phyloP scores from a whole-genome alignment of 2,888 invertebrate species.

The Sylvicola cinctus region DNA sequence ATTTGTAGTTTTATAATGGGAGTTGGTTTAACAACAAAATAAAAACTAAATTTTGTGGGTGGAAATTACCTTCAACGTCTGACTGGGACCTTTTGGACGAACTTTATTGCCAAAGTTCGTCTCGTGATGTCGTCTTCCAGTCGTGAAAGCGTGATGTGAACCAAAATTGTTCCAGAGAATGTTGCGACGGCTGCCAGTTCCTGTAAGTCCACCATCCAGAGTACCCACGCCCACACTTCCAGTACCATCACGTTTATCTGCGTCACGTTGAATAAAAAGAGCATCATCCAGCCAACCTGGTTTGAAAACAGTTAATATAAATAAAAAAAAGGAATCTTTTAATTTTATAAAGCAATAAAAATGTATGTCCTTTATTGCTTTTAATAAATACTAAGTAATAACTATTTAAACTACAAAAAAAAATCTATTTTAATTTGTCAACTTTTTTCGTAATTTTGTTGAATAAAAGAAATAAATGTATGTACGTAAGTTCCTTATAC shows the following conservation, averaged over 20 bases:
- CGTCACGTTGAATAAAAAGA: constrained; percentile 23
- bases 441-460: too few relatives aligned
- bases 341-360: constrained; percentile 1
- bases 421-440: too few relatives aligned
- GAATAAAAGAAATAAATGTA: too few relatives aligned
- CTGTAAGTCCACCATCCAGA: background rate
- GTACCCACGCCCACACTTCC: constrained; percentile 11
- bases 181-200: constrained; percentile 16
- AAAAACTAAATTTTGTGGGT: constrained; percentile 1
- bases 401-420: too few relatives aligned
- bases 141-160: constrained; percentile 47
- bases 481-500: too few relatives aligned
- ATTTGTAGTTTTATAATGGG: too few relatives aligned
- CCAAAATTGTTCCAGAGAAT: constrained; percentile 38
- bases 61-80: constrained; percentile 36
- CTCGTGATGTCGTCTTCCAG: constrained; percentile 40
- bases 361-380: background rate
- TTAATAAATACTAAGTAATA: background rate
- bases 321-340: constrained; percentile 12
- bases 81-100: constrained; percentile 45
- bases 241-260: constrained; percentile 19
- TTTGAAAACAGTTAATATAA: too few relatives aligned
- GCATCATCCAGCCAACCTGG: constrained; percentile 30
- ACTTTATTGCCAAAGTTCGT: constrained; percentile 28
- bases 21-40: constrained; percentile 5